Percentiles rank a stretch among this genome's conserved stretches.
phyloP scores from a whole-genome alignment of 64 coral and sea anemone species.

The Orbicella faveolata region DNA sequence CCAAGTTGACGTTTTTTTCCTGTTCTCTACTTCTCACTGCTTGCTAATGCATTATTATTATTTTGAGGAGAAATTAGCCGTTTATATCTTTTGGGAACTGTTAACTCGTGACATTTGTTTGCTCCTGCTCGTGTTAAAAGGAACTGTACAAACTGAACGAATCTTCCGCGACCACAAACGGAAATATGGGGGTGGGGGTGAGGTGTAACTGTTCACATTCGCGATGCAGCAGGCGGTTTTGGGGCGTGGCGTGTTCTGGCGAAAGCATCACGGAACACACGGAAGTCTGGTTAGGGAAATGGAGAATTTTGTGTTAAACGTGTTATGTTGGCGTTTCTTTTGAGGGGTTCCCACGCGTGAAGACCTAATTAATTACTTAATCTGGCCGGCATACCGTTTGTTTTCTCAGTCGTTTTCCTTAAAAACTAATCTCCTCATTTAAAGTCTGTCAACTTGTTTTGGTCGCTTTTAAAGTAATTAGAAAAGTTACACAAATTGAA shows the following conservation, averaged over 20 bases:
- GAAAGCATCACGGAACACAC: conserved; percentile 13
- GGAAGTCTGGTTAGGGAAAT: conserved; percentile 7
- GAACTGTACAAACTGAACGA: background rate
- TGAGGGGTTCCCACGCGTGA: background rate
- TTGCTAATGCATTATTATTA: no score
- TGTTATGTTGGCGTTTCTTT: background rate
- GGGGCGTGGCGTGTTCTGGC: background rate
- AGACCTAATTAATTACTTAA: conserved; percentile 4
- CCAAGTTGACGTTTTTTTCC: no score
- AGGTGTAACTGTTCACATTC: background rate
- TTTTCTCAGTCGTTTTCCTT: conserved; percentile 1
- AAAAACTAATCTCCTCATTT: background rate
- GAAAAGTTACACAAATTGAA: background rate
- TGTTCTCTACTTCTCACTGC: no score
- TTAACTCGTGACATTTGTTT: background rate
- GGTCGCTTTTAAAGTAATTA: background rate
- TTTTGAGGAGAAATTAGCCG: no score
- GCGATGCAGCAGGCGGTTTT: background rate
- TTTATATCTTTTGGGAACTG: no score
- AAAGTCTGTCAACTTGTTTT: background rate
- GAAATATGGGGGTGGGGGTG: conserved; percentile 17
- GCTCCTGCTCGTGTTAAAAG: background rate
- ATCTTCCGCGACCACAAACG: background rate
- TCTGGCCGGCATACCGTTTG: background rate
- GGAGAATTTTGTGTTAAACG: background rate